These are phyloP conservation scores for Lasiurus borealis DNA, from an alignment of 2,113 vertebrate genomes.

Conservation along the genomic window DNA sequence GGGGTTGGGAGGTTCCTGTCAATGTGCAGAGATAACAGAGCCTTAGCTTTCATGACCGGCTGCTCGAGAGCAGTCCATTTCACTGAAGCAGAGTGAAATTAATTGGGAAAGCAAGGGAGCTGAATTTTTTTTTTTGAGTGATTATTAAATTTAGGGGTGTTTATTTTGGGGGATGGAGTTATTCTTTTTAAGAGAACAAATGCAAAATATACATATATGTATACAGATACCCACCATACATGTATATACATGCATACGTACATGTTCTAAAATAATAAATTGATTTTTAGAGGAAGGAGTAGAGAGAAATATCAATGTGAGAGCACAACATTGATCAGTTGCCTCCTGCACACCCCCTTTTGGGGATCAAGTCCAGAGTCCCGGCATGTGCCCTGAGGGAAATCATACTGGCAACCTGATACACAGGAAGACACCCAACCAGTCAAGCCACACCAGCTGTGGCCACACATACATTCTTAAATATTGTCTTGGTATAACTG, in stretches of 20 bases:
- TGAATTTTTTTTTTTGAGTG: neutral
- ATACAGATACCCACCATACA: neutral
- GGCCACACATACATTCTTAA: neutral
- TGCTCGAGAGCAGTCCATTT: neutral
- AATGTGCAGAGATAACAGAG: no score
- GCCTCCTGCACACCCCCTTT: no score
- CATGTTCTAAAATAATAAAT: neutral
- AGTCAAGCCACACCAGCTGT: neutral
- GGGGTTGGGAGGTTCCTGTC: neutral
- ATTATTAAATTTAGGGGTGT: no score
- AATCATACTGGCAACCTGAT: neutral
- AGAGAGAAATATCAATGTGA: neutral
- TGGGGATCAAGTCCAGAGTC: neutral
- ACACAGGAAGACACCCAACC: neutral
- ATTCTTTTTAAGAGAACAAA: neutral
- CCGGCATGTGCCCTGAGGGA: neutral
- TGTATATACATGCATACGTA: accelerated
- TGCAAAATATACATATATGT: neutral
- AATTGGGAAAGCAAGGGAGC: neutral
- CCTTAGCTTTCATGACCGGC: neutral
- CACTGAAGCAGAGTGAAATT: neutral
- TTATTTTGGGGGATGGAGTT: no score
- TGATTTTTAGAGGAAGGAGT: neutral
- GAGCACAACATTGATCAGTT: neutral
- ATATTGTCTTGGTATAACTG: neutral